These are phyloP conservation scores for Sthenelais limicola DNA, from an alignment of 2,888 invertebrate genomes.

Conservation along the genomic window DNA sequence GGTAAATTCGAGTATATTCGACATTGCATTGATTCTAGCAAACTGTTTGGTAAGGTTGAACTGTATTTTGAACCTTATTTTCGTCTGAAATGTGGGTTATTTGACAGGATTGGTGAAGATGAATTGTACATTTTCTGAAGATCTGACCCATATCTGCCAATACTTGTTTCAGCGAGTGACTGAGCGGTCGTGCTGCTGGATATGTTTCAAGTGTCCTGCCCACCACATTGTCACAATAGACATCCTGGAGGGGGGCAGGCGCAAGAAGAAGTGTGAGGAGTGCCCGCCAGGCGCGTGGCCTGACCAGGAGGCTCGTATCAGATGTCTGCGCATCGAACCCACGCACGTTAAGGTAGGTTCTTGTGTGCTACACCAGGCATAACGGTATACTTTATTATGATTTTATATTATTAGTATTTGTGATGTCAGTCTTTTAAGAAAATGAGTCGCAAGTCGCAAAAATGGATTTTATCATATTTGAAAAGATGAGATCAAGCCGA, in stretches of 20 bases:
- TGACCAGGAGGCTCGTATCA: conserved; percentile 43
- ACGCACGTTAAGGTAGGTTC: conserved; percentile 32
- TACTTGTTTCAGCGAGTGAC: neutral
- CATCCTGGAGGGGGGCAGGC: conserved; percentile 42
- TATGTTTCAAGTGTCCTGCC: conserved; percentile 52
- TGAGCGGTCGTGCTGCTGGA: conserved; percentile 55
- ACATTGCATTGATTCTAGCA: too few relatives aligned
- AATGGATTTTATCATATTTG: too few relatives aligned
- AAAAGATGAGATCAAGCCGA: too few relatives aligned
- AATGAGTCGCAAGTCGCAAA: too few relatives aligned
- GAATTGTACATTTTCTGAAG: neutral
- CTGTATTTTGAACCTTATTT: too few relatives aligned
- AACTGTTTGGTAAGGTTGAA: too few relatives aligned
- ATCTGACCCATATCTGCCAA: neutral
- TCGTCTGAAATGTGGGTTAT: too few relatives aligned
- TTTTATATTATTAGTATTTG: neutral
- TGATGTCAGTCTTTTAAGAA: too few relatives aligned
- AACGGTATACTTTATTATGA: neutral
- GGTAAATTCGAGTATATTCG: too few relatives aligned
- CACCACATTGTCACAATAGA: conserved; percentile 39
- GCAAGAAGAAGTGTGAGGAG: conserved; percentile 45
- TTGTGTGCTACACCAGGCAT: neutral
- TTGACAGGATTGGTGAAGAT: neutral
- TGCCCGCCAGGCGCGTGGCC: conserved; percentile 53
- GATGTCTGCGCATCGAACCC: conserved; percentile 46